phyloP scores from a whole-genome alignment of 2,113 vertebrate species.

The Clarias batrachus region DNA sequence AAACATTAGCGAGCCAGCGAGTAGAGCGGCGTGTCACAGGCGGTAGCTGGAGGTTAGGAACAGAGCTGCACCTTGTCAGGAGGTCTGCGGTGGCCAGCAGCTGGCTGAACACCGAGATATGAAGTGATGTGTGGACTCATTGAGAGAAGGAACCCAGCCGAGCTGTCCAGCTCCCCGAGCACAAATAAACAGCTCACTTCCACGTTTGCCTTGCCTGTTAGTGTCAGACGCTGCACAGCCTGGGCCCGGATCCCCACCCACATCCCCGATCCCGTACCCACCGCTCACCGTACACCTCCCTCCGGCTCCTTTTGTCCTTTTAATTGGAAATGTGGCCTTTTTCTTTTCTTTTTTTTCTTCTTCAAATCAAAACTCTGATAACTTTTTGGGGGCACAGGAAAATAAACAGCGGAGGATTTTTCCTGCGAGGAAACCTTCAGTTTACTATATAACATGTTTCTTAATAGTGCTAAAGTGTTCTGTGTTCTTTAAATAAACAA shows the following conservation, averaged over 20 bases:
- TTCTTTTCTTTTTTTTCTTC: constrained; percentile 65
- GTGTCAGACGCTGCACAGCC: constrained; percentile 58
- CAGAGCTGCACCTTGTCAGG: constrained; percentile 41
- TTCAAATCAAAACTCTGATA: constrained; percentile 78
- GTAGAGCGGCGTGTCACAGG: constrained; percentile 4
- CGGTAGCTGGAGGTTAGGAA: constrained; percentile 41
- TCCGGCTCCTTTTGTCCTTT: constrained; percentile 47
- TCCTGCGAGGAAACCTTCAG: constrained; percentile 80
- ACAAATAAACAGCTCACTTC: constrained; percentile 72
- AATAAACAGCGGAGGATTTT: constrained; percentile 81
- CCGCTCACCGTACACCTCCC: constrained; percentile 28
- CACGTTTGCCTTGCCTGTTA: constrained; percentile 70
- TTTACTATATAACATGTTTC: constrained; percentile 85
- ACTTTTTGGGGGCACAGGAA: constrained; percentile 73
- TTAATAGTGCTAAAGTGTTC: constrained; percentile 93
- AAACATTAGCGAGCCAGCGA: constrained; percentile 22
- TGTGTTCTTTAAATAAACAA: constrained; percentile 95
- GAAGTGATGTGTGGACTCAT: constrained; percentile 36
- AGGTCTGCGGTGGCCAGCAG: constrained; percentile 19
- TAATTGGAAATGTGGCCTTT: constrained; percentile 71
- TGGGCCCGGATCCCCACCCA: constrained; percentile 40
- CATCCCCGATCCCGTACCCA: background rate
- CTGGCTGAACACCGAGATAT: constrained; percentile 36
- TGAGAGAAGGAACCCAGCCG: constrained; percentile 59
- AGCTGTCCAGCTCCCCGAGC: constrained; percentile 52